Conservation (phyloP, 2,113 vertebrate genomes). For the Perognathus longimembris region DNA sequence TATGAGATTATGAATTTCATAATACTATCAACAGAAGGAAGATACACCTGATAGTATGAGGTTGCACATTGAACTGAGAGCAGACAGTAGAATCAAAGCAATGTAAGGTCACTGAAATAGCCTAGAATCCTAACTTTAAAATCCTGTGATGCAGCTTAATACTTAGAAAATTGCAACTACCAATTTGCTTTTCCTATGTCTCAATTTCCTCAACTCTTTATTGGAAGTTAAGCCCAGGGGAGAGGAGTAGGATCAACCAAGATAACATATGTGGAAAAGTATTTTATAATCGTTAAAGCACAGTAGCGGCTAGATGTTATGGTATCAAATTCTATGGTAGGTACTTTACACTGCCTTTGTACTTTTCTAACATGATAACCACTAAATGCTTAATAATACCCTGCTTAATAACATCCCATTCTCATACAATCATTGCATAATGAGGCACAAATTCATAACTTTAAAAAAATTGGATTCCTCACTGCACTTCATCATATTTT, state of each 20-base stretch:
- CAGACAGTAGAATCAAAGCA: not conserved
- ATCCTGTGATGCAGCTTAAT: not conserved
- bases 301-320: not conserved
- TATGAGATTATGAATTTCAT: not conserved
- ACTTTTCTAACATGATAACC: not conserved
- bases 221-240: not conserved
- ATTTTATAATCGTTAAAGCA: not conserved
- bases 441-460: conserved; percentile 4
- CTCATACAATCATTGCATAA: not conserved
- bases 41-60: not conserved
- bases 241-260: not conserved
- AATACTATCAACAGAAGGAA: not conserved
- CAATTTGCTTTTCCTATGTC: not conserved
- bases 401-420: not conserved
- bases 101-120: not conserved
- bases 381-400: not conserved
- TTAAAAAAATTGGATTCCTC: not conserved
- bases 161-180: not conserved
- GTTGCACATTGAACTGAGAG: not conserved
- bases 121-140: conserved; percentile 5
- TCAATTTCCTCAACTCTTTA: not conserved
- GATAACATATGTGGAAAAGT: not conserved
- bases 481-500: not conserved
- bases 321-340: not conserved
- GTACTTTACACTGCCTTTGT: not conserved